phyloP scores from a whole-genome alignment of 2,113 vertebrate genomes.

The Pionites leucogaster region DNA sequence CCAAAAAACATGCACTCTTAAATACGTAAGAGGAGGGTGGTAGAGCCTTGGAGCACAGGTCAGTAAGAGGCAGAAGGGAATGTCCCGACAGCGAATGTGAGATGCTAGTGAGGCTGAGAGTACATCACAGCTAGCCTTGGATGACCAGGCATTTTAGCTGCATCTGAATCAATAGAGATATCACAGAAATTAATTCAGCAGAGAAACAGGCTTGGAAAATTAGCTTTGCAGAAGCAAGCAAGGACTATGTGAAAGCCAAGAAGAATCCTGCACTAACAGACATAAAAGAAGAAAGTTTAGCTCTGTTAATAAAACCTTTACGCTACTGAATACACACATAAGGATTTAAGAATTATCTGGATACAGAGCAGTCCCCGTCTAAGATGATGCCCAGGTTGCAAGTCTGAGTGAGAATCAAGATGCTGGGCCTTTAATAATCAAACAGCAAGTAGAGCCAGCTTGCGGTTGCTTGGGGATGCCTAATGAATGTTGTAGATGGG shows the following conservation, averaged over 20 bases:
- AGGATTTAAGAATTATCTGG: background rate
- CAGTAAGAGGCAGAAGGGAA: background rate
- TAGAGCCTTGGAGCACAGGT: background rate
- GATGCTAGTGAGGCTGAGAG: fast-evolving
- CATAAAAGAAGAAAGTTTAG: background rate
- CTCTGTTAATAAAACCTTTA: background rate
- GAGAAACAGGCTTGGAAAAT: background rate
- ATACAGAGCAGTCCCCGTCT: background rate
- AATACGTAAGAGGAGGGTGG: background rate
- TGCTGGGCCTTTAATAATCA: background rate
- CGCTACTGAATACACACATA: fast-evolving
- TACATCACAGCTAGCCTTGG: background rate
- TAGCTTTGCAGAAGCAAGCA: background rate
- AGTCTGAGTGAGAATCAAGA: background rate
- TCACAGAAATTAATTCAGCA: background rate
- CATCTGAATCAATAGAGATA: background rate
- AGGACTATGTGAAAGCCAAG: background rate
- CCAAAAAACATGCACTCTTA: background rate
- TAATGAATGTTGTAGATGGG: background rate
- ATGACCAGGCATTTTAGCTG: background rate
- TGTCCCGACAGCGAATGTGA: fast-evolving
- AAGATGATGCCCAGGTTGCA: background rate
- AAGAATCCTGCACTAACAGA: background rate
- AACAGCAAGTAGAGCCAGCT: background rate
- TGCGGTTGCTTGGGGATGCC: background rate